Percentiles rank a stretch among this genome's conserved stretches.
Conservation (phyloP, 2,888 invertebrate genomes). For the Cheiracanthium punctorium region DNA sequence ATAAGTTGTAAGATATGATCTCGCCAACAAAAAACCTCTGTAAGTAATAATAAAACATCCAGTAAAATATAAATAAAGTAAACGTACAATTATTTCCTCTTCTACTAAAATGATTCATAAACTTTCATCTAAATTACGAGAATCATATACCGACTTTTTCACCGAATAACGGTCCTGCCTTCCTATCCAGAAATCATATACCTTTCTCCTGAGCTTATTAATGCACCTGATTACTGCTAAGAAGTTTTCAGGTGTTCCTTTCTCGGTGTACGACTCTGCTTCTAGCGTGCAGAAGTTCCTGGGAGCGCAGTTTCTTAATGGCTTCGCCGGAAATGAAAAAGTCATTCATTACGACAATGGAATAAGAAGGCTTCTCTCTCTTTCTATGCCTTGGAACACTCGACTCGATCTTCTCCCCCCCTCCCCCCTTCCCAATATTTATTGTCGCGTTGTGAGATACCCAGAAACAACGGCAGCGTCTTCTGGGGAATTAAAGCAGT, state of each 20-base stretch:
- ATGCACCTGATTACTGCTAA: conserved; percentile 26
- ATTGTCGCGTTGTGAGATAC: background rate
- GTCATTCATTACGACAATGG: conserved; percentile 44
- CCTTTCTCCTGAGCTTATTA: background rate
- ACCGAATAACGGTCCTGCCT: background rate
- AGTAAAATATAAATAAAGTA: no score
- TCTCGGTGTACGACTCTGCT: background rate
- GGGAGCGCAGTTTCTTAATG: conserved; percentile 29
- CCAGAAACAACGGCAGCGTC: background rate
- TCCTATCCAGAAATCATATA: background rate
- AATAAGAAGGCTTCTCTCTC: conserved; percentile 36
- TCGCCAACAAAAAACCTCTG: no score
- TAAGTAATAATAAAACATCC: no score
- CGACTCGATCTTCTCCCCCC: background rate
- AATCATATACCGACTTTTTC: background rate
- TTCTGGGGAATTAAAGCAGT: background rate
- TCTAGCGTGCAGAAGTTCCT: conserved; percentile 56
- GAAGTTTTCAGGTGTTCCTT: conserved; percentile 48
- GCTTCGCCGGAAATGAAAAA: conserved; percentile 25
- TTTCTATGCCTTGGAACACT: conserved; percentile 27
- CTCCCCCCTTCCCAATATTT: background rate
- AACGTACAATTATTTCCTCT: no score
- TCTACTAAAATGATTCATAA: no score
- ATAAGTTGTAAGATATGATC: no score
- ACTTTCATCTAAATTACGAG: background rate